Base-by-base conservation (phyloP, 2,113 vertebrate species). In the Enhydra lutris region DNA sequence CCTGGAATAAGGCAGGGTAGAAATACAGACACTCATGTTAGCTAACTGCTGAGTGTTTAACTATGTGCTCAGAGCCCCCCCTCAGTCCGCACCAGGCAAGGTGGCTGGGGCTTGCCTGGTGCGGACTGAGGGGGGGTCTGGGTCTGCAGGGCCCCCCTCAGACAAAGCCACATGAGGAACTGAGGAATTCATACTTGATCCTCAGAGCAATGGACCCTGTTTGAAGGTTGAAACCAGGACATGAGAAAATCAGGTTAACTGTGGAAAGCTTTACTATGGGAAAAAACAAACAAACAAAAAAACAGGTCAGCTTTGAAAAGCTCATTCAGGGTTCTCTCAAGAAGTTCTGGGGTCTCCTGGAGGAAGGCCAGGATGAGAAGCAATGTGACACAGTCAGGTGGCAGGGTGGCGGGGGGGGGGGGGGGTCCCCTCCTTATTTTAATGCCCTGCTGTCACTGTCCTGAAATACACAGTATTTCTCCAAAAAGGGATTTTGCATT, bases 361-460 rank as follows among this genome's bases (percentile, higher is more conserved):
- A 79, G 52, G 63, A 76, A 95, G 74, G 82, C 34, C 7, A 79
- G 12, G 34, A 9, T 12, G 47, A 26, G 36, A 26, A 12, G 34
- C 0, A 2, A 31, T 3, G 50, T 57, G 57, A 1, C 3, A 26
- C 4, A 29, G 52, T 47, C 55, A 47, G 26, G 17, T 24, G 26
- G 61, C 52, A 18, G 52, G 52, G 17, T 55, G 52, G 61, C 1
- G 26, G 59, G 10, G 3, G 4, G 26, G 61, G 2, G 61, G 29
- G 1, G 4, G n/a, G n/a, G n/a, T n/a, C 13, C 42, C 11, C 0
- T 1, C 24, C n/a, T 10, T 42, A 63, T 21, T 52, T 74, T 14
- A 52, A n/a, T 4, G 15, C 17, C 50, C 83, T 7, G 87, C 50
- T 45, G 26, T 24, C n/a, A 1, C 42, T 4, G 2, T 8, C 34